phyloP scores from a whole-genome alignment of 2,888 invertebrate genomes.

The Acleris emargana region DNA sequence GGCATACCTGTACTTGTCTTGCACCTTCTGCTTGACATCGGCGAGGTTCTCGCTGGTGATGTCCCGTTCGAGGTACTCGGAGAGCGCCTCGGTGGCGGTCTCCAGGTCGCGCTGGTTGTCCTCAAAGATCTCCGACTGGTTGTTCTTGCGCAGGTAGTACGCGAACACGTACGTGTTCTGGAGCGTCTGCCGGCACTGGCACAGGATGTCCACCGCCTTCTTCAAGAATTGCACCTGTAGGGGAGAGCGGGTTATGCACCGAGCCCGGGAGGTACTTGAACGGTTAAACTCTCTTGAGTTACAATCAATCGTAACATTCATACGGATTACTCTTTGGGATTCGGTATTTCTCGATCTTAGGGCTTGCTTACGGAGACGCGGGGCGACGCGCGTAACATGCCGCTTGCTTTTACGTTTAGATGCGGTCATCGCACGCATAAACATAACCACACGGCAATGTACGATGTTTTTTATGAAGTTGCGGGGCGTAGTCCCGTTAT shows the following conservation, averaged over 20 bases:
- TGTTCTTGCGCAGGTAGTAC: slow-evolving; percentile 98
- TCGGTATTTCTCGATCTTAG: no score
- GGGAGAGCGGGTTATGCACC: background rate
- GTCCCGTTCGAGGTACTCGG: slow-evolving; percentile 98
- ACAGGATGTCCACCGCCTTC: slow-evolving; percentile 98
- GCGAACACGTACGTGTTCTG: slow-evolving; percentile 99
- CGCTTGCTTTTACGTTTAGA: no score
- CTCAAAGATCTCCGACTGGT: slow-evolving; percentile 99
- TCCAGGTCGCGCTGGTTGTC: slow-evolving; percentile 99
- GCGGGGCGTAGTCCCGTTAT: background rate
- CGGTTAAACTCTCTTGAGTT: no score
- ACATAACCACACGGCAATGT: no score
- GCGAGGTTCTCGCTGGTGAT: slow-evolving; percentile 98
- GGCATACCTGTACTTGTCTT: slow-evolving; percentile 95
- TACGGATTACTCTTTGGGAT: no score
- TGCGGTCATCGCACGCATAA: no score
- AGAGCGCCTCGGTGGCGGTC: slow-evolving; percentile 97
- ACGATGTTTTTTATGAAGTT: no score
- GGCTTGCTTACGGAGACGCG: no score
- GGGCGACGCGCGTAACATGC: no score
- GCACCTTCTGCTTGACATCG: slow-evolving; percentile 99
- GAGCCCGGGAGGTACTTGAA: no score
- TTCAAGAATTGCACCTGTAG: slow-evolving; percentile 96
- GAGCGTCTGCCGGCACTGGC: slow-evolving; percentile 97
- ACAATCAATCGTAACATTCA: no score